These are phyloP conservation scores for Hymenochirus boettgeri DNA, from an alignment of 2,113 vertebrate species.

Conservation along the genomic window DNA sequence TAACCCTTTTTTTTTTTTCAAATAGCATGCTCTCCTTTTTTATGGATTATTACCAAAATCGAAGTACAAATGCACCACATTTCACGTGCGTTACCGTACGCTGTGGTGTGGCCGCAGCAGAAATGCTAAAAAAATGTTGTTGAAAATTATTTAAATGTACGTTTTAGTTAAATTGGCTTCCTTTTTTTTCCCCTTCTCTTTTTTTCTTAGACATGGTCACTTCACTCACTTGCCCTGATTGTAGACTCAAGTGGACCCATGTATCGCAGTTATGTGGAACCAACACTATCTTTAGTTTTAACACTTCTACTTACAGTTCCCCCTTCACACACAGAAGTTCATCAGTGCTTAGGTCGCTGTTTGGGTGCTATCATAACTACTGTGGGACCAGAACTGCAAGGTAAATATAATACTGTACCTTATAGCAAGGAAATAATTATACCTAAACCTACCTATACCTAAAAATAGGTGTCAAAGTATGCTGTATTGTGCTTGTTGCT, in stretches of 20 bases:
- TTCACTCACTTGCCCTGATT: constrained; percentile 94
- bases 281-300: constrained; percentile 90
- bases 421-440: no score
- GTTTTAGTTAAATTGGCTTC: no score
- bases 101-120: not conserved
- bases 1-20: no score
- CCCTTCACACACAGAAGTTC: constrained; percentile 92
- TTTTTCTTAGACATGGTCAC: constrained; percentile 85
- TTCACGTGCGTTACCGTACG: no score
- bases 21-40: no score
- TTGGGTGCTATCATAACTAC: constrained; percentile 97
- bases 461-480: no score
- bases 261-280: constrained; percentile 96
- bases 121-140: no score
- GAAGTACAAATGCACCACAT: no score
- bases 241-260: constrained; percentile 97
- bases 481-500: no score
- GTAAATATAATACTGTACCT: constrained; percentile 67
- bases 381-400: constrained; percentile 93
- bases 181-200: not conserved
- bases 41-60: no score
- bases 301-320: constrained; percentile 92
- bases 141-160: no score
- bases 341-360: constrained; percentile 94
- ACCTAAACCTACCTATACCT: no score